Evolutionary conservation across 2,797 vertebrate species (phyloP).

Genomic region (Cryptoprocta ferox): DNA sequence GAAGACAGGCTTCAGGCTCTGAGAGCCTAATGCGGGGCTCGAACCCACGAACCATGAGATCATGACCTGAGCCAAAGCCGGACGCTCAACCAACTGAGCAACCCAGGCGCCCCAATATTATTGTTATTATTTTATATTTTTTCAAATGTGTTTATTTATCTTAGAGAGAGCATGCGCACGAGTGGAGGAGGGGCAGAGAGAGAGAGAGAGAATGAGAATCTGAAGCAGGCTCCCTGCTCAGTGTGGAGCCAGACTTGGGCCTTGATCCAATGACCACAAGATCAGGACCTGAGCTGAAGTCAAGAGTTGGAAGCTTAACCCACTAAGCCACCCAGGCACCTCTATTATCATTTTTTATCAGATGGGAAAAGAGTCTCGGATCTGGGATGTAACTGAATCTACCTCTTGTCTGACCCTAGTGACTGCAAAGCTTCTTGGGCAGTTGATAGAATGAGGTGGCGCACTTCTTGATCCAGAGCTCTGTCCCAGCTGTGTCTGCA

Average conservation of each 20-base stretch:
- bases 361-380: not conserved
- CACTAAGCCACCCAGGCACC: not conserved
- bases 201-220: too few species aligned
- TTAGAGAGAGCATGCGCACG: too few species aligned
- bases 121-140: not conserved
- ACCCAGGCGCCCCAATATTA: too few species aligned
- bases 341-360: not conserved
- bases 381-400: conserved; percentile 28
- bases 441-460: not conserved
- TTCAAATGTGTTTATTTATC: not conserved
- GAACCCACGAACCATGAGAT: too few species aligned
- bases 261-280: not conserved
- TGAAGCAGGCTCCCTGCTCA: not conserved
- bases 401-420: not conserved
- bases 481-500: not conserved
- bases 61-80: too few species aligned
- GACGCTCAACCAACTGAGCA: too few species aligned
- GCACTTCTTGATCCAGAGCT: not conserved
- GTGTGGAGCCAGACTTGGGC: not conserved
- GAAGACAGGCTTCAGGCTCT: not conserved
- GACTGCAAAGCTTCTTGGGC: not conserved
- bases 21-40: too few species aligned
- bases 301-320: not conserved
- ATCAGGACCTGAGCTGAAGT: not conserved
- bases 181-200: too few species aligned